phyloP scores from a whole-genome alignment of 2,888 invertebrate species.

The Apamea epomidion region DNA sequence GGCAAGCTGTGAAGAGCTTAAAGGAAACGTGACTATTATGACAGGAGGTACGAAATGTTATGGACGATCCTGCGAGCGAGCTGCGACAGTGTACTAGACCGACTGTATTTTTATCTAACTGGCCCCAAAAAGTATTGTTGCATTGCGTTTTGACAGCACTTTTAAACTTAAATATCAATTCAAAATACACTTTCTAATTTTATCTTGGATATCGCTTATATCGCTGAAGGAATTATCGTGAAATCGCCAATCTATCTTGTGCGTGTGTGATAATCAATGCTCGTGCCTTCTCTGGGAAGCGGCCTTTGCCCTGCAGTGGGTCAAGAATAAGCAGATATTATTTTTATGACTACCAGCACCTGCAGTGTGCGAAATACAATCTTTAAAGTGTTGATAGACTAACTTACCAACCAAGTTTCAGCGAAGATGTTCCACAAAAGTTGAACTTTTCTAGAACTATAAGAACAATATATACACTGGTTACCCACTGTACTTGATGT shows the following conservation, averaged over 20 bases:
- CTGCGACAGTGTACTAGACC: background rate
- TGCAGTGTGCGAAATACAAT: background rate
- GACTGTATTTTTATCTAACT: no score
- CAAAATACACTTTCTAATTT: background rate
- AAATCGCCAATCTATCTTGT: background rate
- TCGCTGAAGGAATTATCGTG: background rate
- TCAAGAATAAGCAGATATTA: background rate
- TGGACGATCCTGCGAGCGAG: no score
- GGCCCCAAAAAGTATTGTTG: background rate
- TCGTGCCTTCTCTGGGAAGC: background rate
- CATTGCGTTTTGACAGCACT: background rate
- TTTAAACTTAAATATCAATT: background rate
- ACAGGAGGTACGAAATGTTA: background rate
- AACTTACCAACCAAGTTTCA: background rate
- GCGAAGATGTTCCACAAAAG: background rate
- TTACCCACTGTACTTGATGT: background rate
- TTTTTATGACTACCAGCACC: background rate
- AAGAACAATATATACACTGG: background rate
- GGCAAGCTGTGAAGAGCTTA: conserved; percentile 18
- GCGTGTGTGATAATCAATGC: background rate
- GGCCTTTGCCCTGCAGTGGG: background rate
- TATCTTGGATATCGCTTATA: background rate
- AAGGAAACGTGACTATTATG: background rate
- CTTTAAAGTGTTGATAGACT: background rate
- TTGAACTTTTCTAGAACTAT: background rate